Conservation (phyloP, 2,113 vertebrate genomes). For the Mobula hypostoma region DNA sequence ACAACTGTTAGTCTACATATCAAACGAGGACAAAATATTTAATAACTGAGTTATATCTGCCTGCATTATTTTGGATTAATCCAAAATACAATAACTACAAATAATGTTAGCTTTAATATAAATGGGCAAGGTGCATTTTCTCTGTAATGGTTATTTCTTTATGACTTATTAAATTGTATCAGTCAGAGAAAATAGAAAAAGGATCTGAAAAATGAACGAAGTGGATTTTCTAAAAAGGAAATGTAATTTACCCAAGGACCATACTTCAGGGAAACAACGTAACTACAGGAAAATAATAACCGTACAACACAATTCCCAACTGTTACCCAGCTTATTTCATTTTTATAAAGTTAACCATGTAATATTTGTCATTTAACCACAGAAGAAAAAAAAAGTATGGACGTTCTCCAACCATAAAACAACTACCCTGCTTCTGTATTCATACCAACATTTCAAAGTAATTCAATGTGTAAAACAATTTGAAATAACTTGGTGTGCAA, state of each 20-base stretch:
- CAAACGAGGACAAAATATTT: neutral
- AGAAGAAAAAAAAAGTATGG: neutral
- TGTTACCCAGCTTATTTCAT: neutral
- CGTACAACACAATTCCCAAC: neutral
- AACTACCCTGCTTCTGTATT: neutral
- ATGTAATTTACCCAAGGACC: neutral
- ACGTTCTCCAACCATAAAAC: neutral
- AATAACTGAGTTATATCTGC: neutral
- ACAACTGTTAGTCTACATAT: neutral
- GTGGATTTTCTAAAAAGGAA: neutral
- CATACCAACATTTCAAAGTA: neutral
- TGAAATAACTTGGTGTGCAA: constrained; percentile 6
- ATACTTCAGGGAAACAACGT: neutral
- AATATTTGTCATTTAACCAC: neutral
- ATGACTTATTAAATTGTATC: neutral
- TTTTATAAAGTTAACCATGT: neutral
- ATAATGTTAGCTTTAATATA: neutral
- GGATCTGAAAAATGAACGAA: neutral
- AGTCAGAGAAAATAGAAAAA: neutral
- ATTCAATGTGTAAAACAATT: neutral
- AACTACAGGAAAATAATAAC: neutral
- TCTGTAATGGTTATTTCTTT: neutral
- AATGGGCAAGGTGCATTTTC: neutral
- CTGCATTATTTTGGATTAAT: neutral
- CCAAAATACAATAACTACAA: neutral